Percentiles rank a stretch among this genome's conserved stretches.
Conservation (phyloP, 1,140 invertebrate species). For the Portunus trituberculatus region DNA sequence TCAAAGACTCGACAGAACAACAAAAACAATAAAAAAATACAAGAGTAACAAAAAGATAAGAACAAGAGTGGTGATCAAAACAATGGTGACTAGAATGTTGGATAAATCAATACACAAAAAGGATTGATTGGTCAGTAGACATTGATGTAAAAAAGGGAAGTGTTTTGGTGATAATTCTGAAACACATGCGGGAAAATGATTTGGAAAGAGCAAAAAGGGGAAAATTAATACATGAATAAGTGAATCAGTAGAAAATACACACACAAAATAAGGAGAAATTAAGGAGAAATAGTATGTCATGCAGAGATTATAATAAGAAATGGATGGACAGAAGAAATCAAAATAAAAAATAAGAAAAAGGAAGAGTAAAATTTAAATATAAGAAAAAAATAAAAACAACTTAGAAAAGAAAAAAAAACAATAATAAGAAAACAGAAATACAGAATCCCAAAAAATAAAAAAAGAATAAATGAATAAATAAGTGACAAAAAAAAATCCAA, state of each 20-base stretch:
- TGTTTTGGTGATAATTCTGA: too few relatives aligned
- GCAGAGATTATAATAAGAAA: neutral
- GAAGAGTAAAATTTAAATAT: neutral
- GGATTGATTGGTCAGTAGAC: too few relatives aligned
- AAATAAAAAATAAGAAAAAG: neutral
- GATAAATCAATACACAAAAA: too few relatives aligned
- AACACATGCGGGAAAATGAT: too few relatives aligned
- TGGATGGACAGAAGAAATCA: neutral
- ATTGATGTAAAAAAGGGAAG: too few relatives aligned
- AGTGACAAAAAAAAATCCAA: neutral
- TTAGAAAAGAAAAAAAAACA: neutral
- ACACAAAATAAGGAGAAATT: neutral
- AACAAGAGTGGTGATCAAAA: too few relatives aligned
- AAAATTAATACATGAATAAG: neutral
- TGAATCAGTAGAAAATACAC: neutral
- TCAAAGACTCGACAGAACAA: too few relatives aligned
- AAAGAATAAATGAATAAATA: neutral
- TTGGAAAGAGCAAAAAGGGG: too few relatives aligned
- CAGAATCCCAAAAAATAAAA: neutral
- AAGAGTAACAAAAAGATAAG: too few relatives aligned
- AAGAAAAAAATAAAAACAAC: neutral
- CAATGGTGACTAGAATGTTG: too few relatives aligned
- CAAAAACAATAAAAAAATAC: too few relatives aligned
- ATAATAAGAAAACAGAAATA: neutral
- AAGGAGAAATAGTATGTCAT: neutral